Evolutionary conservation across 2,797 vertebrate genomes (phyloP).

Genomic region (Danio jaintianensis): DNA sequence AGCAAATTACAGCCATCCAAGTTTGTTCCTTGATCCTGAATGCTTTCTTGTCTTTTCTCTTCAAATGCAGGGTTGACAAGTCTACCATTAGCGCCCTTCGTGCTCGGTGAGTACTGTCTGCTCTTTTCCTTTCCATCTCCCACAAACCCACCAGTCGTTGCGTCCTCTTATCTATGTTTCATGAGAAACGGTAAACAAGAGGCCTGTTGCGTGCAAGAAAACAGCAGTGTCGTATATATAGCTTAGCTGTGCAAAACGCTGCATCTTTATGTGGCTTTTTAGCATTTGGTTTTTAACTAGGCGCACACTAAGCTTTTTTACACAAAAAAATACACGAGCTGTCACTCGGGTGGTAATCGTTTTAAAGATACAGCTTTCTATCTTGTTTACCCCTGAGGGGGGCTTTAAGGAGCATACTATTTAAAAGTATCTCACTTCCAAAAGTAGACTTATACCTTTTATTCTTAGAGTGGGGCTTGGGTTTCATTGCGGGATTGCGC

Average conservation of each 20-base stretch:
- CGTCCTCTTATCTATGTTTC: constrained; percentile 23
- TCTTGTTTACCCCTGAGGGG: too few relatives aligned
- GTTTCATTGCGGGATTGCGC: too few relatives aligned
- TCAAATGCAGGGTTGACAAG: constrained; percentile 61
- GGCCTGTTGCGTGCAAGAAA: not conserved
- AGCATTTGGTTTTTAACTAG: not conserved
- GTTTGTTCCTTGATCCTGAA: constrained; percentile 33
- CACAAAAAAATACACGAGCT: too few relatives aligned
- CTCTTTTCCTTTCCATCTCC: not conserved
- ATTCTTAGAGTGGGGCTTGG: too few relatives aligned
- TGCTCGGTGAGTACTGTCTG: constrained; percentile 55
- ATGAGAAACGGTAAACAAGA: constrained; percentile 31
- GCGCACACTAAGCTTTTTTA: not conserved
- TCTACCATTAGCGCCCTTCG: constrained; percentile 52
- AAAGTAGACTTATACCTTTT: too few relatives aligned
- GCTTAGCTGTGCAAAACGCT: not conserved
- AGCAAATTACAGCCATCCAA: constrained; percentile 34
- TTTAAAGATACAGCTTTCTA: too few relatives aligned
- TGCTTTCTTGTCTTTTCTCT: constrained; percentile 42
- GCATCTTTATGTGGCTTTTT: constrained; percentile 4
- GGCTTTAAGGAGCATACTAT: too few relatives aligned
- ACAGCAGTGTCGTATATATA: not conserved
- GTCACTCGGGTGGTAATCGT: too few relatives aligned
- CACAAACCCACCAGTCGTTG: constrained; percentile 12
- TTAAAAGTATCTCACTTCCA: too few relatives aligned